Evolutionary conservation across 2,797 vertebrate species (phyloP).

Genomic region (Manis javanica): DNA sequence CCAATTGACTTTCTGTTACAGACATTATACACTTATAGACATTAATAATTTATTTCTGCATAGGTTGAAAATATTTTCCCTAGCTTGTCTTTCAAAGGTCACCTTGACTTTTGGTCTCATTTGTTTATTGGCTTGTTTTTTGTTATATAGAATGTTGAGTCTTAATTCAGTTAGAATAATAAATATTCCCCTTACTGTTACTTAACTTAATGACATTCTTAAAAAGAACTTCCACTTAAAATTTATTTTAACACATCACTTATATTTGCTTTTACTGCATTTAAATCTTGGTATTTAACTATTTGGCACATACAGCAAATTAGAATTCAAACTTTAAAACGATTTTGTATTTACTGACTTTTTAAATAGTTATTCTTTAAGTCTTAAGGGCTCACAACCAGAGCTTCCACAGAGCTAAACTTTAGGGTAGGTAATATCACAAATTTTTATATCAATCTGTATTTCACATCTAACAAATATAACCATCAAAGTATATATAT

Average conservation of each 20-base stretch:
- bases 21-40: not conserved
- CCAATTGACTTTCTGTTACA: not conserved
- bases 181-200: not conserved
- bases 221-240: not conserved
- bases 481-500: not conserved
- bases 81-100: not conserved
- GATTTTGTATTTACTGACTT: not conserved
- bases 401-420: not conserved
- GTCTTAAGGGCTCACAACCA: not conserved
- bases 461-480: not conserved
- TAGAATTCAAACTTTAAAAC: not conserved
- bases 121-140: not conserved
- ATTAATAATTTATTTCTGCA: not conserved
- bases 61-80: not conserved
- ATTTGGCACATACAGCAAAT: not conserved
- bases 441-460: not conserved
- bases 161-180: conserved; percentile 38
- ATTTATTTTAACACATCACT: not conserved
- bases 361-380: not conserved
- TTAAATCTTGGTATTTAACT: not conserved
- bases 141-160: not conserved
- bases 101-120: not conserved
- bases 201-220: not conserved
- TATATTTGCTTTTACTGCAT: conserved; percentile 8
- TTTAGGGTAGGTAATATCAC: not conserved